Evolutionary conservation across 2,113 vertebrate species (phyloP), one percentile per base, ranked within the genome.

Genomic region (Kryptolebias marmoratus): DNA sequence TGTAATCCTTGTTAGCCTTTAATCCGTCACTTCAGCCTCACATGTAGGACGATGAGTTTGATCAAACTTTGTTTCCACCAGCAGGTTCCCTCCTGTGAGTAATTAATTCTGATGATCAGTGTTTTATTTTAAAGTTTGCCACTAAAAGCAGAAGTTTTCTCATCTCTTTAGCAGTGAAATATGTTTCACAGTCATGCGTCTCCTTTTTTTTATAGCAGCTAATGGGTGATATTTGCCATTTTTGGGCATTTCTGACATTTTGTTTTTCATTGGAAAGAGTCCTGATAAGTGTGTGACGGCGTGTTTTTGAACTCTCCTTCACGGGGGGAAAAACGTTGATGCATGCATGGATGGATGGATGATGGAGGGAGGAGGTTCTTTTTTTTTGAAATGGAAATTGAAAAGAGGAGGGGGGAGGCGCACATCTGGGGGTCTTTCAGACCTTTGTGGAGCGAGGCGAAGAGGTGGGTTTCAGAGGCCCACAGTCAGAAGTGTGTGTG

Each of bases 361-460:
- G 78, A 73, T 50, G 71, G 76, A 79, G 55, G 68, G 63, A 83
- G 77, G 78, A 75, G 84, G 73, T 88, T 71, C 63, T 68, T 81
- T 50, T 73, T 86, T 90, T 91, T 92, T 89, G 70, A 90, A 92
- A 91, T 92, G 89, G 84, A 91, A 92, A 92, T 92, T 11, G 87
- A 81, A 80, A 83, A 76, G 89, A 87, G 58, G 5, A 76, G 89
- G 88, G 58, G 5, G 58, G 50, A 22, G 50, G 27, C 76, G 83
- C 89, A 91, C 91, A 92, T 91, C 87, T 91, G 89, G 89, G 89
- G 89, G 89, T 92, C 89, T 90, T 90, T 89, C 77, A 91, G 86
- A 89, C 86, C 84, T 89, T 88, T 90, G 87, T 86, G 32, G 71
- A 68, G 47, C 71, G 67, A 59, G 79, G 55, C 14, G 71, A 79